These are phyloP conservation scores for Phortica variegata DNA, from an alignment of 1,140 invertebrate genomes.

Conservation along the genomic window DNA sequence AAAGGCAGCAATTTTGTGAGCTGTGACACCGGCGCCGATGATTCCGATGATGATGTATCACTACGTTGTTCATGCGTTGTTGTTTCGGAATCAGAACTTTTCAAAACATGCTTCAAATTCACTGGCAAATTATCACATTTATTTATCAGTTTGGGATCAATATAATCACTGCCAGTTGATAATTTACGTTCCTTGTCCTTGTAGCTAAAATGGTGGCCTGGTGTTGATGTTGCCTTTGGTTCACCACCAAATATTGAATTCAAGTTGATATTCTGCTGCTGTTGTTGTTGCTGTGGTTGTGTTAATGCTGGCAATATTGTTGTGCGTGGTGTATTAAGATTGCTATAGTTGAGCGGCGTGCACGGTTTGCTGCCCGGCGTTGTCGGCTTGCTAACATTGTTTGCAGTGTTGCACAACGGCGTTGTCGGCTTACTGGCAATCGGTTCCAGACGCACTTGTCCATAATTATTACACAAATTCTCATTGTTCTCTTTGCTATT, in stretches of 20 bases:
- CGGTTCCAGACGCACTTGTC: conserved; percentile 29
- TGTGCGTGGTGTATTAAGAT: neutral
- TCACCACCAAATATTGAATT: conserved; percentile 32
- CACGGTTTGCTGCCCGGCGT: neutral
- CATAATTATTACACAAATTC: conserved; percentile 18
- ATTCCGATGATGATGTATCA: neutral
- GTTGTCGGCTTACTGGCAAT: conserved; percentile 4
- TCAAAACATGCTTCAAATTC: conserved; percentile 21
- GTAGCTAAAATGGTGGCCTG: no score
- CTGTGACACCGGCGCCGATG: conserved; percentile 2
- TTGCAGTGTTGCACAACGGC: no score
- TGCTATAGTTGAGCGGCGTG: no score
- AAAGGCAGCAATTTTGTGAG: conserved; percentile 2
- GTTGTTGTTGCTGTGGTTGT: conserved; percentile 3
- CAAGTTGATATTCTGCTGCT: conserved; percentile 27
- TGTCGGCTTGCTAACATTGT: conserved; percentile 10
- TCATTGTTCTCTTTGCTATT: conserved; percentile 28
- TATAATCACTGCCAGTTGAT: conserved; percentile 26
- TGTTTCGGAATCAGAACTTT: conserved; percentile 15
- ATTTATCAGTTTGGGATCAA: conserved; percentile 54
- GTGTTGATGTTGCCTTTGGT: neutral
- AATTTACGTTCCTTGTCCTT: conserved; percentile 11
- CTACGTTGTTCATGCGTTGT: conserved; percentile 10
- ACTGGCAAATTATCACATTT: conserved; percentile 52
- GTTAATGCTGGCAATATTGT: neutral